These are phyloP conservation scores for Oreochromis mossambicus DNA, from an alignment of 2,797 vertebrate species.

Conservation along the genomic window DNA sequence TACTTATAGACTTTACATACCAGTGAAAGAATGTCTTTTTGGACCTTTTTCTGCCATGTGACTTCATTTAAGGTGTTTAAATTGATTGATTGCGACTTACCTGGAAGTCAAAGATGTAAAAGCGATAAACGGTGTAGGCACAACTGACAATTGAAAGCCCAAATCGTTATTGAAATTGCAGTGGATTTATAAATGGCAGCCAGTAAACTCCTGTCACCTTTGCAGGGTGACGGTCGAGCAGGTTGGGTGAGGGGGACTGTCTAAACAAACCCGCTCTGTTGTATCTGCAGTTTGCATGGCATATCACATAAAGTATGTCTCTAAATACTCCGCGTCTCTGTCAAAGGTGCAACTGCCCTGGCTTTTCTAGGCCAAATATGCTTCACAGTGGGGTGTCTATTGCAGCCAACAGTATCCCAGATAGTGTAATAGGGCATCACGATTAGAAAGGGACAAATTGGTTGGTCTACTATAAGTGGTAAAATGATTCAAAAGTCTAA, in stretches of 20 bases:
- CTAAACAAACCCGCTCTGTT: constrained; percentile 32
- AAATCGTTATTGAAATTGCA: neutral
- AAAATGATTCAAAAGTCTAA: neutral
- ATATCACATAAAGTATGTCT: neutral
- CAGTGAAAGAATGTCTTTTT: neutral
- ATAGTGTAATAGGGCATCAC: neutral
- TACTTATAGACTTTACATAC: neutral
- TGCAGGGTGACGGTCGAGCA: constrained; percentile 11
- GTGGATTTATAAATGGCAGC: neutral
- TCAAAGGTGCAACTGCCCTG: neutral
- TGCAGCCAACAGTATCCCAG: neutral
- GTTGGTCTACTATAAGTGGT: neutral
- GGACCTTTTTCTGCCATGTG: neutral
- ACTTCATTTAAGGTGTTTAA: neutral
- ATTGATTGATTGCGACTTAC: neutral
- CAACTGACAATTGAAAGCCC: neutral
- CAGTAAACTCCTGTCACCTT: neutral
- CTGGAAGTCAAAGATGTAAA: neutral
- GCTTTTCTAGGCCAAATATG: neutral
- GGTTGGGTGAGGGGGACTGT: neutral
- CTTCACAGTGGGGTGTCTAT: neutral
- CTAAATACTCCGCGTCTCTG: neutral
- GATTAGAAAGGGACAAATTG: neutral
- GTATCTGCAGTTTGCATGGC: neutral
- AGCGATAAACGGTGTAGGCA: neutral